Evolutionary conservation across 2,797 vertebrate species (phyloP).

Genomic region (Adelosebastes latens): DNA sequence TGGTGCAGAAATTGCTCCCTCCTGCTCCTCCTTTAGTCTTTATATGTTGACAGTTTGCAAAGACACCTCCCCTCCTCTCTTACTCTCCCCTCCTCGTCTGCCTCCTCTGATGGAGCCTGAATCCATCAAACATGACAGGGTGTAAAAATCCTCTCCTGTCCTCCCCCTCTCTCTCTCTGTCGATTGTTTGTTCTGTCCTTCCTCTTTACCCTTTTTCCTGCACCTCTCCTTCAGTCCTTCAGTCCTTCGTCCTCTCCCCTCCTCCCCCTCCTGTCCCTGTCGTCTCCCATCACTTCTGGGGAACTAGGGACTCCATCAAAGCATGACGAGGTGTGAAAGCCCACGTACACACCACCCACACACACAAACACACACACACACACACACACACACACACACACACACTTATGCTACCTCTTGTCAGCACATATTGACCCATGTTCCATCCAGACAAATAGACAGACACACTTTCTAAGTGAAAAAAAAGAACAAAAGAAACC

Average conservation of each 20-base stretch:
- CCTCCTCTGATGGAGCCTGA: constrained; percentile 18
- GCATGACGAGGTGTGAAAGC: constrained; percentile 49
- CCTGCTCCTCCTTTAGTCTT: constrained; percentile 20
- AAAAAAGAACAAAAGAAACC: not conserved
- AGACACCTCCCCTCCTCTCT: not conserved
- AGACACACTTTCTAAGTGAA: not conserved
- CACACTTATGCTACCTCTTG: not conserved
- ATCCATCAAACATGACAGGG: constrained; percentile 42
- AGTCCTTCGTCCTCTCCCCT: not conserved
- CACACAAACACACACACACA: not conserved
- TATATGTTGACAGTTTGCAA: constrained; percentile 9
- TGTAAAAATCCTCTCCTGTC: not conserved
- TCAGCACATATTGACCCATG: constrained; percentile 14
- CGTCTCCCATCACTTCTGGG: constrained; percentile 23
- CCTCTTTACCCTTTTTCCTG: not conserved
- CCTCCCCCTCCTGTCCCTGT: not conserved
- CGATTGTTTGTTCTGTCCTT: not conserved
- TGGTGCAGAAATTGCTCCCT: constrained; percentile 7
- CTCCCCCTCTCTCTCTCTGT: not conserved
- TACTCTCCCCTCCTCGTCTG: not conserved
- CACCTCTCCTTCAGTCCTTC: not conserved
- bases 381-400: not conserved
- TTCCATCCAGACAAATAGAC: not conserved
- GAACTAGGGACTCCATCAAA: constrained; percentile 30
- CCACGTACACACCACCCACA: not conserved